These are phyloP conservation scores for Nebria brevicollis DNA, from an alignment of 2,888 invertebrate species.

Conservation along the genomic window DNA sequence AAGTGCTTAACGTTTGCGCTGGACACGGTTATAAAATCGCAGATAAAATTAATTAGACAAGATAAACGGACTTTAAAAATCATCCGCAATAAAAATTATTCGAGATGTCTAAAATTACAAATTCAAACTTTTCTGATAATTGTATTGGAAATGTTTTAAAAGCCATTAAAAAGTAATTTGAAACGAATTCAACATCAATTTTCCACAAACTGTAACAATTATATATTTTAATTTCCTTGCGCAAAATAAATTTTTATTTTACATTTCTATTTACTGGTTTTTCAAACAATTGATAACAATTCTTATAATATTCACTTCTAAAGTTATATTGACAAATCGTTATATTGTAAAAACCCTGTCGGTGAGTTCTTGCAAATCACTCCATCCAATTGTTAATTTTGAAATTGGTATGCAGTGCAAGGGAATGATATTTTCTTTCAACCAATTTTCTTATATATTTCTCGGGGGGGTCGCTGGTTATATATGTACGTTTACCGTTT, in stretches of 20 bases:
- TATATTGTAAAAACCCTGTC: not conserved
- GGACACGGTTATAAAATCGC: not conserved
- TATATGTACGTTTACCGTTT: constrained; percentile 15
- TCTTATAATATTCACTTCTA: not conserved
- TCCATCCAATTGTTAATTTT: constrained; percentile 7
- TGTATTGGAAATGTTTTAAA: no score
- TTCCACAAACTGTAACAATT: no score
- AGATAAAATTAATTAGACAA: no score
- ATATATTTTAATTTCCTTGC: no score
- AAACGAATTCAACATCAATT: no score
- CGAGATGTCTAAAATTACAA: no score
- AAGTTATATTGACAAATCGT: not conserved
- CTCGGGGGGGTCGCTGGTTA: not conserved
- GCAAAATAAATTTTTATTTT: not conserved
- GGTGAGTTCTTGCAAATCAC: not conserved
- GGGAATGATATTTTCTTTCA: not conserved
- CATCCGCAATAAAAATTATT: no score
- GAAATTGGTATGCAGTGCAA: not conserved
- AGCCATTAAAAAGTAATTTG: no score
- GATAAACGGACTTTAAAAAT: no score
- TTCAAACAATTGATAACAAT: not conserved
- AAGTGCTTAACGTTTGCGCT: not conserved
- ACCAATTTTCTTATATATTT: not conserved
- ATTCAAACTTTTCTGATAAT: no score
- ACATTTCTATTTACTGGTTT: not conserved